phyloP scores from a whole-genome alignment of 2,797 vertebrate species.

The Lithobates sylvaticus region DNA sequence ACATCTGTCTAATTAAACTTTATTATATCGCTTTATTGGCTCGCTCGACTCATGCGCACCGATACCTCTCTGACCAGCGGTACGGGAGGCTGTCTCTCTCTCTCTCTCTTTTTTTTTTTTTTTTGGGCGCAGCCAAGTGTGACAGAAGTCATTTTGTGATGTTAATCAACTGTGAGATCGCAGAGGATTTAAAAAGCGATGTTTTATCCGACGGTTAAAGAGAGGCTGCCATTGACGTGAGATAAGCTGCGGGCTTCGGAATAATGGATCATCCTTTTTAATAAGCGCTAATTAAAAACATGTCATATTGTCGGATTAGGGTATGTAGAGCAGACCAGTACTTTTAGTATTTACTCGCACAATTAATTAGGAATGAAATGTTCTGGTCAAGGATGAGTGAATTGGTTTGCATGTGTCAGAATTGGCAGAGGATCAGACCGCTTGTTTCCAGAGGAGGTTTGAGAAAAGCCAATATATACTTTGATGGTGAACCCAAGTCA shows the following conservation, averaged over 20 bases:
- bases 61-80: not conserved
- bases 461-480: no score
- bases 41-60: not conserved
- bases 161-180: not conserved
- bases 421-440: no score
- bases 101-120: not conserved
- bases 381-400: no score
- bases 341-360: not conserved
- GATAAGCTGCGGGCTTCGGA: not conserved
- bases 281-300: not conserved
- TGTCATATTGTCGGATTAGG: not conserved
- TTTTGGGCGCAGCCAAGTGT: not conserved
- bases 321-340: not conserved
- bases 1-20: slow-evolving; percentile 59
- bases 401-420: no score
- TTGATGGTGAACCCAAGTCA: no score
- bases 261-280: not conserved
- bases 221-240: not conserved
- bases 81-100: not conserved
- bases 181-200: not conserved
- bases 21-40: slow-evolving; percentile 38
- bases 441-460: no score
- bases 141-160: not conserved
- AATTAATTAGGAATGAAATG: no score
- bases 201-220: not conserved